A percentile compares a stretch with the other conserved stretches of the same genome.
Conservation (phyloP, 2,888 invertebrate genomes). For the Muscina levida region DNA sequence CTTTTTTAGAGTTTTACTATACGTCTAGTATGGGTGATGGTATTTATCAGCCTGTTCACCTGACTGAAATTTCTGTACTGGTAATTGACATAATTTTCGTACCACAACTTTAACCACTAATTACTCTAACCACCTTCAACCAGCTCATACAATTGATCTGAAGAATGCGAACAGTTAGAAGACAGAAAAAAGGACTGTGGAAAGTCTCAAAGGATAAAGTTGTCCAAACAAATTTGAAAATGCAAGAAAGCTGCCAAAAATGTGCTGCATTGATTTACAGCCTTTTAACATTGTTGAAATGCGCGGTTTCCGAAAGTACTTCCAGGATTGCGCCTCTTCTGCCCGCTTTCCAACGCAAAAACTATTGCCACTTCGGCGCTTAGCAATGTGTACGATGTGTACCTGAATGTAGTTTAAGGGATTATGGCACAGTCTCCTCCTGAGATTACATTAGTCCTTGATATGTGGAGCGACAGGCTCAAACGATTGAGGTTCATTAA, state of each 20-base stretch:
- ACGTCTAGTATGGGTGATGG: too few species aligned
- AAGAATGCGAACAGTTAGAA: background rate
- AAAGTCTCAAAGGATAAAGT: background rate
- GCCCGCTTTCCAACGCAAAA: background rate
- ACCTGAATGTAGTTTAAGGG: background rate
- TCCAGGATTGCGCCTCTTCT: background rate
- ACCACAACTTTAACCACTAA: conserved; percentile 16
- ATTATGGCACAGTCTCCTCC: background rate
- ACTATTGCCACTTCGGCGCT: background rate
- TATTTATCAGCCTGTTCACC: too few species aligned
- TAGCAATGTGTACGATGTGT: background rate
- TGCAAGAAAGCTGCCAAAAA: conserved; percentile 12
- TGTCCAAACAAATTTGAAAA: background rate
- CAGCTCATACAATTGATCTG: background rate
- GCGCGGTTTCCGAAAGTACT: background rate
- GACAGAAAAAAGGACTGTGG: background rate
- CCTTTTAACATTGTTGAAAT: conserved; percentile 26
- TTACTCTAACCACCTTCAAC: background rate
- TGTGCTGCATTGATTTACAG: conserved; percentile 29
- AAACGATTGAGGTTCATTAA: background rate
- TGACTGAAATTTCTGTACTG: too few species aligned
- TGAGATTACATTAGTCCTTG: background rate
- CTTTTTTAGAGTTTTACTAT: too few species aligned
- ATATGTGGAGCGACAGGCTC: background rate
- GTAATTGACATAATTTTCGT: conserved; percentile 8